Base-by-base conservation (phyloP, 35 echinoderm and acorn worm genomes). In the Ophiothrix spiculata region DNA sequence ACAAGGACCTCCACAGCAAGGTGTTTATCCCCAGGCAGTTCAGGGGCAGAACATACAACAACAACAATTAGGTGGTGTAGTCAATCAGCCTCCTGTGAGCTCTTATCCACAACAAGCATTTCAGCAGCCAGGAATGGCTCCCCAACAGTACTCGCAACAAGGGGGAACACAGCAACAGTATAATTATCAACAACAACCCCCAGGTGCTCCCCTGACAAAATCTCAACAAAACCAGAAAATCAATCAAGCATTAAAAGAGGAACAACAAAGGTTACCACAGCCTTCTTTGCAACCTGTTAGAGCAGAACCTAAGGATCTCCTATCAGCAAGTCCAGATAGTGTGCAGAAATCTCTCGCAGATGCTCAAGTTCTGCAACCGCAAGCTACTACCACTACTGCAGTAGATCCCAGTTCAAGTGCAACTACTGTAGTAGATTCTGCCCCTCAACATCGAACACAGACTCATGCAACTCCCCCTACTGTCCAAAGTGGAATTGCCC, bases 261-360 rank as follows among this genome's bases (percentile, higher is more conserved):
- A 99, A 38, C 96, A 99, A 31, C 80, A 87, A 74, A 85, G 75
- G 31, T 79, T 99, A 17, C 91, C 92, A 13, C 85, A 99, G 45
- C 96, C 96, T 60, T 89, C 83, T 1, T 46, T 99, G 38, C 96
- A 94, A 60, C 96, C 96, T 0, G 31, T 85, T 4, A 93, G 90
- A 77, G 40, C 64, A 39, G 78, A 77, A 28, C 54, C 75, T 3
- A 91, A 86, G 33, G 96, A 99, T 45, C 83, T 99, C 17, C 80
- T 99, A 41, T 99, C 96, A 3, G 91, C 89, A 1, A 99, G 92
- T 56, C 96, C 96, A 64, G 96, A 99, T 23, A 90, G 77, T 14
- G 78, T 87, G 77, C 82, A 92, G 37, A 84, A 87, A 40, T 85
- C 90, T 37, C 84, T 92, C 0, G 37, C 90, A 56, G 89, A 91